Evolutionary conservation across 2,888 invertebrate genomes (phyloP), one percentile per base, ranked within the genome.

Genomic region (Girardia tigrina): DNA sequence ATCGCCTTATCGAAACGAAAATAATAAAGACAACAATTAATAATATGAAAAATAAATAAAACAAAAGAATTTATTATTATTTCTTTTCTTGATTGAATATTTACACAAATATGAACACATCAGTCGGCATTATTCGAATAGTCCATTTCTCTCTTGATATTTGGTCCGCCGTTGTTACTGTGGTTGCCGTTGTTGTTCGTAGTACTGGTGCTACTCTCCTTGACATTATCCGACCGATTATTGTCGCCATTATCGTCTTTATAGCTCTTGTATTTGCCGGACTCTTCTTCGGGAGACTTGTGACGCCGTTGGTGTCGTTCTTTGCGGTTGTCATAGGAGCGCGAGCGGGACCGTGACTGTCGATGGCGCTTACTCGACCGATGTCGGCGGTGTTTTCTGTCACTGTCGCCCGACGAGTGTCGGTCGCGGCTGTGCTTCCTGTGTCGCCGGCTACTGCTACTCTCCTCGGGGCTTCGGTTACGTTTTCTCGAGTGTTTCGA

Each of bases 381-480:
- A 56, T 56, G 56, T 56, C 56, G 56, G 23, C 56, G 56, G 23
- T 56, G 56, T 56, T 56, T 56, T 4, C 56, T 4, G n/a, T 56
- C 56, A 16, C 56, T 56, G 20, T 56, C 56, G 4, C 56, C 56
- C 4, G 56, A 56, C n/a, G 56, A 56, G 56, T 56, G 56, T 6
- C 56, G 56, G n/a, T 56, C 56, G 56, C 56, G 56, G 23, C 56
- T 56, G 56, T 56, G 56, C n/a, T 56, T 56, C n/a, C 56, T 56
- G n/a, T 56, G 56, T 2, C 56, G 4, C 6, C 56, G 56, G 56
- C 56, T 56, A n/a, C n/a, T n/a, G n/a, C n/a, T n/a, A n/a, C n/a
- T n/a, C 2, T 56, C 56, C n/a, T 56, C 56, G 2, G 56, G 56
- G n/a, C 20, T 56, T 4, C 56, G 4, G n/a, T 56, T 56, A 20